These are phyloP conservation scores for Dione juno DNA, from an alignment of 2,888 invertebrate genomes.

Conservation along the genomic window DNA sequence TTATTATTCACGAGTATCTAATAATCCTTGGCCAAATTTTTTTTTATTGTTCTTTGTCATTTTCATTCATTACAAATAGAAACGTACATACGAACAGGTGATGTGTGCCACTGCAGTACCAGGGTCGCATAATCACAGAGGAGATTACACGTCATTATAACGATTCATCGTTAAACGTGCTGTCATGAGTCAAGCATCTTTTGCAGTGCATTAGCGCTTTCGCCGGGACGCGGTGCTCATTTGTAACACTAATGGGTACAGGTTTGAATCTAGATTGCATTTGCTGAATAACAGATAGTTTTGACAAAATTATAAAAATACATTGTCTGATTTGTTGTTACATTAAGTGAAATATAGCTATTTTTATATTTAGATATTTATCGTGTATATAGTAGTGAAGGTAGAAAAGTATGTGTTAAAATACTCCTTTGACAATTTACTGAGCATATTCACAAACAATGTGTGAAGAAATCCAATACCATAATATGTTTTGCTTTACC, in stretches of 20 bases:
- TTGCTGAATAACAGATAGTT: background rate
- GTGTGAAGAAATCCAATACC: too few species aligned
- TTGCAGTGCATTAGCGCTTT: constrained; percentile 22
- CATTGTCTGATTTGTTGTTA: too few species aligned
- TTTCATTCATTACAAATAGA: background rate
- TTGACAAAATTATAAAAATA: too few species aligned
- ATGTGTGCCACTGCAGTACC: constrained; percentile 59
- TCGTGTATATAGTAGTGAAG: too few species aligned
- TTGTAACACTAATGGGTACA: constrained; percentile 16
- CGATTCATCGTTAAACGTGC: constrained; percentile 48
- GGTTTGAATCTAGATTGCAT: constrained; percentile 5
- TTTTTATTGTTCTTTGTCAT: constrained; percentile 2
- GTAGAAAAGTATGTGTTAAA: too few species aligned
- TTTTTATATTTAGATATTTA: too few species aligned
- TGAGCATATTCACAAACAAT: too few species aligned
- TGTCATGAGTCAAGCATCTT: constrained; percentile 24
- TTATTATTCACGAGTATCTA: too few species aligned
- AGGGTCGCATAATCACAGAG: constrained; percentile 56
- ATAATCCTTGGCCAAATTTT: background rate
- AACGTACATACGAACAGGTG: constrained; percentile 53
- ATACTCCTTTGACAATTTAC: too few species aligned
- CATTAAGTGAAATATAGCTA: too few species aligned
- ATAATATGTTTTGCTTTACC: too few species aligned
- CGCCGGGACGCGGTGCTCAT: constrained; percentile 20
- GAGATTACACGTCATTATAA: constrained; percentile 55